Base-by-base conservation (phyloP, 2,888 invertebrate genomes). In the Argynnis bischoffii region DNA sequence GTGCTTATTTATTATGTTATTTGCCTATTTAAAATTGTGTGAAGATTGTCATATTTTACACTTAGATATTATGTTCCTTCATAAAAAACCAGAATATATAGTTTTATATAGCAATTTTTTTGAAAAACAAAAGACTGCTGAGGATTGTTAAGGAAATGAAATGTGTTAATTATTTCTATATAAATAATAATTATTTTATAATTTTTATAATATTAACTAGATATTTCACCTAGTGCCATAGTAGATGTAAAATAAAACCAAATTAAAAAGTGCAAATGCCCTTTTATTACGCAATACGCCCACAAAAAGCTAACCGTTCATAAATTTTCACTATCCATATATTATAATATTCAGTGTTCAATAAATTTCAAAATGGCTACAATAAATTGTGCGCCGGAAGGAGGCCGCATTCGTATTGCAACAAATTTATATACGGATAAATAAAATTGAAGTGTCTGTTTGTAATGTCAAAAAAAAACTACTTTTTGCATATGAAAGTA, bases 201-300 rank as follows among this genome's bases (percentile, higher is more conserved):
- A 31, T 31, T 35, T 50, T 50, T 50, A n/a, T n/a, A 16, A 48
- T 31, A 50, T 2, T n/a, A 35, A 35, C 26, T 11, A 55, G 14
- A 55, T 35, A n/a, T 53, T 14, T 35, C 2, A 41, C 21, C 8
- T 16, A 14, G 61, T 61, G 61, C 61, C 61, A 61, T 61, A 59
- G 31, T 59, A 59, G 57, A 60, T 51, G 5, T 60, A 74, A 81
- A 88, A 84, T 84, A 81, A 87, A 87, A 89, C 77, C 57, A 71
- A 76, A 74, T 74, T 71, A 74, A 61, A 69, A 82, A 84, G 82
- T 90, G 90, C 90, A 87, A 85, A 90, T 84, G 90, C 88, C 73
- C 82, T 86, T 91, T 91, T 90, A 89, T 86, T 90, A 79, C 81
- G 86, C 91, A 92, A 90, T 88, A 91, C 89, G 90, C 90, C 83